phyloP scores from a whole-genome alignment of 2,113 vertebrate species.

The Tyto alba region DNA sequence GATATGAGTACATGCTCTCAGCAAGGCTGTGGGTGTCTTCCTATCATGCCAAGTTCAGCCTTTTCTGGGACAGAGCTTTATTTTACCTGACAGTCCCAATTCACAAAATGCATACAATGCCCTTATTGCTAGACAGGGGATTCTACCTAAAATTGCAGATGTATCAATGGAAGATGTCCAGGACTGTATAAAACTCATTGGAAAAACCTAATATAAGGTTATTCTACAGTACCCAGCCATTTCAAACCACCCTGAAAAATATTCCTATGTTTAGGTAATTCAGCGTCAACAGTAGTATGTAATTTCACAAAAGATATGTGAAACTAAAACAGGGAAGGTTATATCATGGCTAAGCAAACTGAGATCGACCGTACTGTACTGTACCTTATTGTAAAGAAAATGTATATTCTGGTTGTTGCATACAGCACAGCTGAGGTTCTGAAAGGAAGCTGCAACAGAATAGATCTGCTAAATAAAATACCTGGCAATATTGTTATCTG shows the following conservation, averaged over 20 bases:
- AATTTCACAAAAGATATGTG: background rate
- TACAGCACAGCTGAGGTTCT: background rate
- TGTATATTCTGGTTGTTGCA: background rate
- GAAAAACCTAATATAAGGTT: background rate
- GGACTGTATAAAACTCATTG: background rate
- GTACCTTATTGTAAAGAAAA: background rate
- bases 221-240: background rate
- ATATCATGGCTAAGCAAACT: background rate
- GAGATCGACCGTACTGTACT: background rate
- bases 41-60: background rate
- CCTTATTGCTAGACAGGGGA: background rate
- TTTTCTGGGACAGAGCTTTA: background rate
- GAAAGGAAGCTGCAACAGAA: conserved; percentile 4
- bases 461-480: conserved; percentile 37
- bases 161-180: background rate
- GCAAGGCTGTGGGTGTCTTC: background rate
- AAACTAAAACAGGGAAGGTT: background rate
- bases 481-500: conserved; percentile 26
- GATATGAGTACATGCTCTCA: background rate
- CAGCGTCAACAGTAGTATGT: background rate
- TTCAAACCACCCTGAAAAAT: background rate
- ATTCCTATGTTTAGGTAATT: background rate
- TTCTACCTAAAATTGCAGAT: background rate
- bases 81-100: background rate
- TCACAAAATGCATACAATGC: background rate